These are phyloP conservation scores for Eulemur macaco DNA, from an alignment of 2,113 vertebrate genomes.

Conservation along the genomic window DNA sequence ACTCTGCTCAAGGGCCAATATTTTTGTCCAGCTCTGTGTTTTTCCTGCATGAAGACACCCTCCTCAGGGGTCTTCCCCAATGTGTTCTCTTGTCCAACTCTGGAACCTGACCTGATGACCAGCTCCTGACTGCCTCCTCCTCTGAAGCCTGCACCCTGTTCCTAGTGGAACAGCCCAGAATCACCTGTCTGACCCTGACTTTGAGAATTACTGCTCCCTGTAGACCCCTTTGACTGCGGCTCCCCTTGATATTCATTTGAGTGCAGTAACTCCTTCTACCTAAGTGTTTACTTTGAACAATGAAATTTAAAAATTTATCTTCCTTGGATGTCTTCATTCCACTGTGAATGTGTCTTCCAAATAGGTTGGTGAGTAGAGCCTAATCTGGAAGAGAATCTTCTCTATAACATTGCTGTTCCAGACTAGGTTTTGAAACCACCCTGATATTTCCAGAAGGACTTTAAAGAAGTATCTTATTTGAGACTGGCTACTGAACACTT, in stretches of 20 bases:
- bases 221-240: too few species aligned
- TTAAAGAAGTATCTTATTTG: background rate
- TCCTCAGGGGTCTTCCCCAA: background rate
- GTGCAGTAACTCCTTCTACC: too few species aligned
- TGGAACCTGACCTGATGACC: background rate
- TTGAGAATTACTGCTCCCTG: background rate
- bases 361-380: background rate
- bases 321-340: background rate
- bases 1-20: background rate
- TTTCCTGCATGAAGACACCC: background rate
- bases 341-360: background rate
- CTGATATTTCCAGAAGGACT: background rate
- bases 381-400: background rate
- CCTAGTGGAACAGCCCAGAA: background rate
- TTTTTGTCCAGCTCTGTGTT: background rate
- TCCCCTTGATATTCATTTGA: background rate
- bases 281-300: background rate
- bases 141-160: background rate
- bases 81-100: background rate
- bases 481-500: background rate
- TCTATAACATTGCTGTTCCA: background rate
- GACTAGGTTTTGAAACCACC: background rate
- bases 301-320: background rate
- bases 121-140: background rate
- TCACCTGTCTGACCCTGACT: background rate